Evolutionary conservation across 1,140 invertebrate species (phyloP).

Genomic region (Magallana gigas): DNA sequence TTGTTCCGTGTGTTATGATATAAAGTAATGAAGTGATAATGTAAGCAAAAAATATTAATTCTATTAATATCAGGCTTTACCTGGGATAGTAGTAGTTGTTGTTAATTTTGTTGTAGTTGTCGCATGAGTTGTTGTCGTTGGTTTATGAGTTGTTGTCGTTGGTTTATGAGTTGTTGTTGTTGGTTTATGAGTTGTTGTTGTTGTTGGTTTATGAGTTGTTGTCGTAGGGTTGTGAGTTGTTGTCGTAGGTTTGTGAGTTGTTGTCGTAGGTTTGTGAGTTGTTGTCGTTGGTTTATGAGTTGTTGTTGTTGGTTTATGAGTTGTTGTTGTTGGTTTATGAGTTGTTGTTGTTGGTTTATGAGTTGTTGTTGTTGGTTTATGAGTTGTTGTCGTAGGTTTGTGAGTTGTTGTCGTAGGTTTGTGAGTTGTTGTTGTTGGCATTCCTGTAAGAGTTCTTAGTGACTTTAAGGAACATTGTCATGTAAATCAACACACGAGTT

Average conservation of each 20-base stretch:
- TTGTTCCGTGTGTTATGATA: no score
- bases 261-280: not conserved
- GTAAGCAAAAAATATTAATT: no score
- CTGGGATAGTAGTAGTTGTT: conserved; percentile 23
- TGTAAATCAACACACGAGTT: no score
- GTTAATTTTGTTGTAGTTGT: conserved; percentile 30
- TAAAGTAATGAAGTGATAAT: no score
- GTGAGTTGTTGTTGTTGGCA: not conserved
- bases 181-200: not conserved
- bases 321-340: not conserved
- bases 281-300: not conserved
- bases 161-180: not conserved
- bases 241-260: not conserved
- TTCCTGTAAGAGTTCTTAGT: not conserved
- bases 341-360: conserved; percentile 24
- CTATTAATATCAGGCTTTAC: not conserved
- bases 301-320: not conserved
- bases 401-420: not conserved
- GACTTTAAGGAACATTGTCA: no score
- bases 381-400: not conserved
- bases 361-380: not conserved
- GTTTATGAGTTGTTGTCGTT: conserved; percentile 13
- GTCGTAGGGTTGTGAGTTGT: not conserved
- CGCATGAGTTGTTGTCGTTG: not conserved
- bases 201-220: conserved; percentile 27